Conservation (phyloP, 2,888 invertebrate genomes). For the Noctua comes region DNA sequence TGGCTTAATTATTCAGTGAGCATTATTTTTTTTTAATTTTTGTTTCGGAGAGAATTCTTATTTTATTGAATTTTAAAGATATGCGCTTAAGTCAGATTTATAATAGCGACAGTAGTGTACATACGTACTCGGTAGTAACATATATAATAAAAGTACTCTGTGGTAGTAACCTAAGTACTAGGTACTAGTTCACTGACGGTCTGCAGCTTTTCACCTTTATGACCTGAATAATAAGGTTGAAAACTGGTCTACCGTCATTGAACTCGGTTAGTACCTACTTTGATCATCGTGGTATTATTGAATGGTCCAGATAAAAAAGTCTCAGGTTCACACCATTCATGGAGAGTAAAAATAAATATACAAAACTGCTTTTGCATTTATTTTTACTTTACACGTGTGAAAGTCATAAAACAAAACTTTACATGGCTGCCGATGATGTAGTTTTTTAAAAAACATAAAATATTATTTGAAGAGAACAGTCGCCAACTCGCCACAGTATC, state of each 20-base stretch:
- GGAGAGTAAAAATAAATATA: neutral
- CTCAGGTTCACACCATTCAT: neutral
- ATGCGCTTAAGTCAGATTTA: no score
- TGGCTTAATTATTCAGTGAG: conserved; percentile 33
- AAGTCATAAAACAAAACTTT: conserved; percentile 35
- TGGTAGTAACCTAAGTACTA: no score
- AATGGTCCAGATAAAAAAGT: neutral
- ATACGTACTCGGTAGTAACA: no score
- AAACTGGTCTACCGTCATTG: no score
- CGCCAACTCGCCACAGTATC: conserved; percentile 30
- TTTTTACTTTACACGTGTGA: conserved; percentile 11
- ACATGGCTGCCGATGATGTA: conserved; percentile 26
- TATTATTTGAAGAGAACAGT: conserved; percentile 19
- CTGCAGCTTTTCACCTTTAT: no score
- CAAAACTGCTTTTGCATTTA: neutral
- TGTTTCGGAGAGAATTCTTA: neutral
- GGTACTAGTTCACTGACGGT: no score
- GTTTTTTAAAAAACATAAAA: conserved; percentile 13
- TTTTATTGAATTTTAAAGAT: neutral
- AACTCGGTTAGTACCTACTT: neutral
- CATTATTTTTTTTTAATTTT: conserved; percentile 16
- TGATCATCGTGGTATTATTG: neutral
- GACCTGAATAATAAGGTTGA: no score
- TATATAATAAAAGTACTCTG: no score
- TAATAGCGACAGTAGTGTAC: no score